Evolutionary conservation across 2,888 invertebrate species (phyloP).

Genomic region (Drosophila anomalata): DNA sequence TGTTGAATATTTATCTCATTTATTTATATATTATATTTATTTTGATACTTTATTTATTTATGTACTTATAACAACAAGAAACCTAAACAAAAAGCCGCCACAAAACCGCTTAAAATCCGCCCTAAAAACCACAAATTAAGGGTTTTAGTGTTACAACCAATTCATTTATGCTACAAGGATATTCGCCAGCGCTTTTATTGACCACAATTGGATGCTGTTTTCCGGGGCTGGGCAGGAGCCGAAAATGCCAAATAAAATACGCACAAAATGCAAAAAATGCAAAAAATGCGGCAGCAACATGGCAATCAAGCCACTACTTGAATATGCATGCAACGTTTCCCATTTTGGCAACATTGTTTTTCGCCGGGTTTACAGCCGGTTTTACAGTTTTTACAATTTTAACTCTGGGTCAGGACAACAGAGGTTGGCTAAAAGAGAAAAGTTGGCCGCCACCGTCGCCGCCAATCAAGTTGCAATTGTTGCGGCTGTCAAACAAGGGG

Average conservation of each 20-base stretch:
- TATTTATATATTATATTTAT: neutral
- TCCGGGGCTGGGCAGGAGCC: neutral
- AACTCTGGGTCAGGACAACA: neutral
- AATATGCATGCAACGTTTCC: slow-evolving; percentile 28
- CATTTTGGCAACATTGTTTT: slow-evolving; percentile 19
- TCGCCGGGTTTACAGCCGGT: slow-evolving; percentile 7
- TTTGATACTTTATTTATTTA: neutral
- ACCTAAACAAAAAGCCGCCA: neutral
- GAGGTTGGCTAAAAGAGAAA: neutral
- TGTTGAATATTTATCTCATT: neutral
- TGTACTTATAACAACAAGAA: neutral
- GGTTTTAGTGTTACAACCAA: neutral
- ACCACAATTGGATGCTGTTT: neutral
- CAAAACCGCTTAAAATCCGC: neutral
- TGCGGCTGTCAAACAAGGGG: slow-evolving; percentile 34
- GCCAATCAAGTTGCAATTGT: slow-evolving; percentile 64
- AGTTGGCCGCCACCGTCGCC: too few species aligned
- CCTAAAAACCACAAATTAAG: neutral
- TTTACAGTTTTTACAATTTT: neutral
- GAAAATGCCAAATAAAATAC: neutral
- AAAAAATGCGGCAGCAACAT: slow-evolving; percentile 5
- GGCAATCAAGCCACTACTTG: slow-evolving; percentile 25
- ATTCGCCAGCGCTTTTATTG: neutral
- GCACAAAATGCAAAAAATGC: neutral
- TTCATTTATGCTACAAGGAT: neutral